Base-by-base conservation (phyloP, 1,140 invertebrate species). In the Ephestia elutella region DNA sequence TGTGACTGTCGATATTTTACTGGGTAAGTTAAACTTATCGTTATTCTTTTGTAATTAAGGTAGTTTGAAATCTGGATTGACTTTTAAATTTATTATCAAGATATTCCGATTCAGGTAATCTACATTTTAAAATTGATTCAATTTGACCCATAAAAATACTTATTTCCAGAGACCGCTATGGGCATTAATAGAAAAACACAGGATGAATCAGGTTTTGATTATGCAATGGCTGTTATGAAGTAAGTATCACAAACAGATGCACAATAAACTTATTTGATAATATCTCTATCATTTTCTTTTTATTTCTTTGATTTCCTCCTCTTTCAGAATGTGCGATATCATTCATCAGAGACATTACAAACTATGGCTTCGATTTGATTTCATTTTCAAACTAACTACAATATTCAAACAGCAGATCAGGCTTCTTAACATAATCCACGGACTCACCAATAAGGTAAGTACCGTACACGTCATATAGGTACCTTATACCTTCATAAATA, bases 1-100 rank as follows among this genome's bases (percentile, higher is more conserved):
- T 8, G 93, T 94, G 56, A 96, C 96, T 0, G 93, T 98, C 0
- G 96, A 98, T 67, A 96, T 97, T 70, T 91, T 98, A 38, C 90
- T 96, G 65, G 94, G 93, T 93, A 86, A 83, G 79, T 44, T 18
- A 15, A 21, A 49, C 15, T n/a, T 44, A 15, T 15, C 11, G n/a
- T 15, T 18, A 17, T 32, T 25, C 7, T 32, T 54, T 28, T 54
- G 25, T 2, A 30, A 54, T 58, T 20, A 51, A 18, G 5, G 11
- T 30, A 30, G 38, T 59, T 59, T 44, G 20, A 19, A 58, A 50
- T 11, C n/a, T 50, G 20, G 4, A 21, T 7, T 28, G n/a, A n/a
- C n/a, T n/a, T n/a, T n/a, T n/a, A n/a, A n/a, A n/a, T n/a, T n/a
- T n/a, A 25, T 3, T 3, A 25, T 2, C 7, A 25, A 25, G 2